Evolutionary conservation across 2,113 vertebrate genomes (phyloP), one percentile per base, ranked within the genome.

Genomic region (Greenwoodochromis staneri): DNA sequence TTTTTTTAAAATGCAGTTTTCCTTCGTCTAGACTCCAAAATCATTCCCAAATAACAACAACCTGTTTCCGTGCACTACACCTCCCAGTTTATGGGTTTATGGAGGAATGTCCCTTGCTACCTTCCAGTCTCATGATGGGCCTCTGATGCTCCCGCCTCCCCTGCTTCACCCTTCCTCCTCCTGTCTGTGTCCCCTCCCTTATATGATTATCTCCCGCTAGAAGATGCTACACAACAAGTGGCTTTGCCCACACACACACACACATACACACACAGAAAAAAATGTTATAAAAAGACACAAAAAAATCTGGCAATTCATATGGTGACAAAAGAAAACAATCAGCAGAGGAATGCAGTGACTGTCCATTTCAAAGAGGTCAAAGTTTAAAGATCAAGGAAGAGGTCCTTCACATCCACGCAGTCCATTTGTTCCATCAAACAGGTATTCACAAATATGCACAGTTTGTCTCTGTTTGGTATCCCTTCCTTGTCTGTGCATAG

Each of bases 131-230:
- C 16, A 49, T 78, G 82, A 82, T 16, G 63, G 82, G 82, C 71
- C 86, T 86, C 80, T 76, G 92, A 87, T 81, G 54, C 73, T 82
- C 40, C 76, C 36, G 80, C 80, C 87, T 82, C 83, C 55, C 45
- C 69, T 63, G 82, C 82, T 81, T 42, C 89, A 27, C 90, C 89
- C 84, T 80, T 66, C 29, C 24, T 78, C 89, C 85, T 84, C 88
- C 83, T 88, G 88, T 82, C 85, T 88, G 92, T 85, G 54, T 93
- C 90, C 93, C 91, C 90, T 88, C 89, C 86, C 84, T 91, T 85
- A 92, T 93, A 93, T 95, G 95, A 96, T 96, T 96, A 96, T 96
- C 95, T 94, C 94, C 94, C 95, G 95, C 95, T 95, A 93, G 89
- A 95, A 95, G 95, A 96, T 94, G 94, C 94, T 94, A 94, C 92